These are phyloP conservation scores for Paramacrobiotus metropolitanus DNA, from an alignment of 1,140 invertebrate genomes.

Conservation along the genomic window DNA sequence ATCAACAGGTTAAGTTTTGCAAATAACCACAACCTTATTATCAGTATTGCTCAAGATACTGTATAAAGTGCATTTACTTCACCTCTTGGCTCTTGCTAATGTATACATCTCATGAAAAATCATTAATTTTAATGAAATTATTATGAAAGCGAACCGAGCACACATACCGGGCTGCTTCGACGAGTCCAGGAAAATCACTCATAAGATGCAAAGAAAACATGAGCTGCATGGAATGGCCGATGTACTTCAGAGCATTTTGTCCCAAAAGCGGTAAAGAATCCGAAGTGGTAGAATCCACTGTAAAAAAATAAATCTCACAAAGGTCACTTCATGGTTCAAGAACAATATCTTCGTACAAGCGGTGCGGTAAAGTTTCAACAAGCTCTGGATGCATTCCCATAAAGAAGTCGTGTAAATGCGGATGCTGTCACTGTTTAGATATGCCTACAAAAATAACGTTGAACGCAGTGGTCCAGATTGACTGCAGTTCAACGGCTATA, in stretches of 20 bases:
- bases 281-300: not conserved
- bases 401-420: not conserved
- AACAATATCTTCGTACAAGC: not conserved
- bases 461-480: not conserved
- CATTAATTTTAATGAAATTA: no score
- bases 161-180: not conserved
- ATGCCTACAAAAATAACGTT: not conserved
- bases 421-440: not conserved
- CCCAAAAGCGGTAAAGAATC: not conserved
- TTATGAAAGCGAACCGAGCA: no score
- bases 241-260: not conserved
- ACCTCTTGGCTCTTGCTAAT: no score
- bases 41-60: no score
- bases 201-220: not conserved
- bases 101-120: no score
- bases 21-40: no score
- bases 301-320: not conserved
- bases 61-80: no score
- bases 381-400: constrained; percentile 2
- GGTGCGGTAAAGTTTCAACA: not conserved
- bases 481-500: not conserved
- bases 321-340: not conserved
- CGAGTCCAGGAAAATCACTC: not conserved
- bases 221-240: not conserved
- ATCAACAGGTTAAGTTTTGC: no score